Evolutionary conservation across 2,797 vertebrate genomes (phyloP).

Genomic region (Tenualosa thibaudeaui): DNA sequence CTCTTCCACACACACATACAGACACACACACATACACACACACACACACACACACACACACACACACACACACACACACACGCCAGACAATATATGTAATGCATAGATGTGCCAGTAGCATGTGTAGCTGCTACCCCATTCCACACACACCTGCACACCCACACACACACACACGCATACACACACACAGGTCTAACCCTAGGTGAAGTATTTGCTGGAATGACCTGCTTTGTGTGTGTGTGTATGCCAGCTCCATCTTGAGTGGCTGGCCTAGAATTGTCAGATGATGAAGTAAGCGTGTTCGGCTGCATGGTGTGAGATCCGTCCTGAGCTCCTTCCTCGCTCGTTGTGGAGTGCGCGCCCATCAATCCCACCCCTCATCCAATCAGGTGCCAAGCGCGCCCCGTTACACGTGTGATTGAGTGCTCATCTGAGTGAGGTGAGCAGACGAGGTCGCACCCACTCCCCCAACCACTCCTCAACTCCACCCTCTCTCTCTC

Average conservation of each 20-base stretch:
- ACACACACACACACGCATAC: neutral
- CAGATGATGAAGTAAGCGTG: constrained; percentile 37
- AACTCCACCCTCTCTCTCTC: too few species aligned
- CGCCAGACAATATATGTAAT: too few species aligned
- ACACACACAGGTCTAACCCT: neutral
- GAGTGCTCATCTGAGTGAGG: constrained; percentile 42
- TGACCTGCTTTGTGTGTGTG: constrained; percentile 19
- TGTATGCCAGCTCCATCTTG: neutral
- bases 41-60: too few species aligned
- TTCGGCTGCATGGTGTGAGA: constrained; percentile 37
- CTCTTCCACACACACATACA: too few species aligned
- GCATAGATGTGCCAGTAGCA: too few species aligned
- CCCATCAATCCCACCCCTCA: constrained; percentile 42
- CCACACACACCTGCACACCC: neutral
- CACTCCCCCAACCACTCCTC: neutral
- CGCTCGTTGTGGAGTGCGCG: neutral
- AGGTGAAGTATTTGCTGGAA: constrained; percentile 1
- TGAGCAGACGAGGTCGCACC: constrained; percentile 38
- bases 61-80: too few species aligned
- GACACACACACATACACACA: neutral
- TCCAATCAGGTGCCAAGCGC: constrained; percentile 42
- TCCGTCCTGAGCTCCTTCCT: constrained; percentile 43
- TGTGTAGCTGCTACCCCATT: too few species aligned
- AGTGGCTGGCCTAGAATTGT: neutral
- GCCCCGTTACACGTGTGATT: constrained; percentile 41